Conservation (phyloP, 1,140 invertebrate genomes). For the Oncopeltus fasciatus region DNA sequence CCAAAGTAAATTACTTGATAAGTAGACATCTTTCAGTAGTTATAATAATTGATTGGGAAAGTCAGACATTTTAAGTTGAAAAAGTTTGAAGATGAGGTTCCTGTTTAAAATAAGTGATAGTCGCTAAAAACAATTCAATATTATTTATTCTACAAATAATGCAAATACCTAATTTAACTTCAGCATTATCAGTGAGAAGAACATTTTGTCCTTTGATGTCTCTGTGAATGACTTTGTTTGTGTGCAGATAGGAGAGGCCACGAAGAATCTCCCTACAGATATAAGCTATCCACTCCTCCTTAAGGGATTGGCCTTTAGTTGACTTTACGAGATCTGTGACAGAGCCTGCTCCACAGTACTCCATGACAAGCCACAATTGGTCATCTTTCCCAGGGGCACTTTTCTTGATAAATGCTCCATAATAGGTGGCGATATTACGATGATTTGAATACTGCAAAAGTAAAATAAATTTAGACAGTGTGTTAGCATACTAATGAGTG, state of each 20-base stretch:
- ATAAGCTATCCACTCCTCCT: slow-evolving; percentile 99
- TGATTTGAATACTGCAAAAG: slow-evolving; percentile 90
- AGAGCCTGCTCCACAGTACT: slow-evolving; percentile 97
- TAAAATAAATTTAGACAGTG: too few relatives aligned
- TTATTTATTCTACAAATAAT: not conserved
- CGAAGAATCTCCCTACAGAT: slow-evolving; percentile 94
- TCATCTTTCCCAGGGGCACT: slow-evolving; percentile 97
- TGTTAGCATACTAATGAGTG: too few relatives aligned
- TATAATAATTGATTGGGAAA: too few relatives aligned
- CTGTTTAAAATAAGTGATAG: not conserved
- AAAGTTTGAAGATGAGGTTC: not conserved
- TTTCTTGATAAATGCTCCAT: slow-evolving; percentile 99
- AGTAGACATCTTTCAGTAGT: too few relatives aligned
- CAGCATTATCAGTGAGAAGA: slow-evolving; percentile 95
- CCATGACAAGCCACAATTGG: slow-evolving; percentile 99
- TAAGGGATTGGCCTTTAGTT: slow-evolving; percentile 92
- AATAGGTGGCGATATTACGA: slow-evolving; percentile 98
- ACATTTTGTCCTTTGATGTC: slow-evolving; percentile 99
- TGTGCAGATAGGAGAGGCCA: slow-evolving; percentile 92
- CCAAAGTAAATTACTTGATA: too few relatives aligned
- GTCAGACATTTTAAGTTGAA: too few relatives aligned
- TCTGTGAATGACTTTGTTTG: slow-evolving; percentile 97
- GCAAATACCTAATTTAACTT: slow-evolving; percentile 94
- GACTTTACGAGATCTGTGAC: slow-evolving; percentile 99
- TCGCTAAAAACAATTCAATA: not conserved